Evolutionary conservation across 2,113 vertebrate species (phyloP).

Genomic region (Oxygymnocypris stewartii): DNA sequence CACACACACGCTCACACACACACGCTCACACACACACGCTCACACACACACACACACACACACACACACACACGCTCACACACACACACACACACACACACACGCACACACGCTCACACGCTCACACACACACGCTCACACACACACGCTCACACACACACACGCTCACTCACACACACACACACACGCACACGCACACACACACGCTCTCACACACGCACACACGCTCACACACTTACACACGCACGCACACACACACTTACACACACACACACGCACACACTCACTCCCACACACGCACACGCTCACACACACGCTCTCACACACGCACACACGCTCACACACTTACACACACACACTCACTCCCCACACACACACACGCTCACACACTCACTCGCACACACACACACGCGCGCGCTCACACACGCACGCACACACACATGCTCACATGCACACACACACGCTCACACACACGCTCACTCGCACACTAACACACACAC

Average conservation of each 20-base stretch:
- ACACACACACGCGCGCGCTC: too few relatives aligned
- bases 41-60: background rate
- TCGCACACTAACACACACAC: background rate
- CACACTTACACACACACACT: background rate
- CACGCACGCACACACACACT: background rate
- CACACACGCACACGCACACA: background rate
- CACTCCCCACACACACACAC: too few relatives aligned
- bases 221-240: slow-evolving; percentile 10
- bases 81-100: background rate
- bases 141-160: too few relatives aligned
- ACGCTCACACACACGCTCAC: background rate
- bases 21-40: background rate
- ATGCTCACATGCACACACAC: background rate
- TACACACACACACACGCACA: background rate
- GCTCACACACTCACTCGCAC: background rate
- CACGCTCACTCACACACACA: background rate
- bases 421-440: background rate
- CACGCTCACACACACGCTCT: background rate
- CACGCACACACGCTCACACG: background rate
- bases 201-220: background rate
- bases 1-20: background rate
- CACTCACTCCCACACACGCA: slow-evolving; percentile 7
- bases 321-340: background rate
- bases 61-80: background rate
- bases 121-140: background rate